phyloP scores from a whole-genome alignment of 2,888 invertebrate genomes.

The Rhagium mordax region DNA sequence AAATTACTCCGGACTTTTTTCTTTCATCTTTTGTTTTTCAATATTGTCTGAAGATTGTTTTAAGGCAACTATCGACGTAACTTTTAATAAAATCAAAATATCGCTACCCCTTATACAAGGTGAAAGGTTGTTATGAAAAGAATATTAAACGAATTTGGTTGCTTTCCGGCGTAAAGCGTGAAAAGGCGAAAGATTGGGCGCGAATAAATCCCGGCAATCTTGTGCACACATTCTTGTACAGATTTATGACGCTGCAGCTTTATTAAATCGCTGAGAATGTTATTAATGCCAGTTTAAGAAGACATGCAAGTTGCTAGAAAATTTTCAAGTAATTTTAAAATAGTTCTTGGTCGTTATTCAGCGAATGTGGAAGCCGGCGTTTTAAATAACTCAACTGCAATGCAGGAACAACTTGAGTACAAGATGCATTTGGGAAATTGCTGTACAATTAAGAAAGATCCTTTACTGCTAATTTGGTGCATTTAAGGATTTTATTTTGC shows the following conservation, averaged over 20 bases:
- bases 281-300: constrained; percentile 17
- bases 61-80: background rate
- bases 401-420: background rate
- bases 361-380: background rate
- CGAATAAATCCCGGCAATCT: constrained; percentile 29
- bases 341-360: background rate
- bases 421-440: no score
- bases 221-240: constrained; percentile 16
- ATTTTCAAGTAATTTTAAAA: background rate
- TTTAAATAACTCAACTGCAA: background rate
- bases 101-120: background rate
- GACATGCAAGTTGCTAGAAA: constrained; percentile 1
- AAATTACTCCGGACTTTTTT: no score
- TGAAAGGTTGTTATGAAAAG: background rate
- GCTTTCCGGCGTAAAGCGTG: background rate
- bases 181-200: background rate
- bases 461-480: no score
- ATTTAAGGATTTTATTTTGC: no score
- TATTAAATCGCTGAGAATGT: constrained; percentile 23
- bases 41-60: no score
- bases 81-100: constrained; percentile 10
- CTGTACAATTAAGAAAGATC: no score
- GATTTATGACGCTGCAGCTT: constrained; percentile 12
- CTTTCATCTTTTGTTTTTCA: no score
- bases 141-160: constrained; percentile 1